Evolutionary conservation across 2,113 vertebrate species (phyloP), one percentile per base, ranked within the genome.

Genomic region (Cyanoramphus novaezelandiae): DNA sequence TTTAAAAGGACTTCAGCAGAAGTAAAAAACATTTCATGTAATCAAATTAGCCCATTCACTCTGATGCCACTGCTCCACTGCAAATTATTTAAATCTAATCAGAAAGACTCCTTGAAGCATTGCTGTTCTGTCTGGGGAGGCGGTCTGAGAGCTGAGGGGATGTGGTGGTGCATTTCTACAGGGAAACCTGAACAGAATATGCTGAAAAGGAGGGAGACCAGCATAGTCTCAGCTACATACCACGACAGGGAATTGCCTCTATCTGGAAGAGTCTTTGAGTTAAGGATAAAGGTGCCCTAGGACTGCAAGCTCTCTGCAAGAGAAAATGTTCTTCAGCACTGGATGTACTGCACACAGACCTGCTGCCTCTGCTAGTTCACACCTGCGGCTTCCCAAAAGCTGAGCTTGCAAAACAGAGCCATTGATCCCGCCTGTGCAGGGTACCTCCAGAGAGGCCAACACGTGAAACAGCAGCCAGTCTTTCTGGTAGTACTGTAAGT

Each of bases 211-310:
- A 46, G 31, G 13, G 19, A 41, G n/a, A 41, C 25, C 72, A 43
- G 23, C 6, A 1, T 2, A 6, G 15, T 31, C 63, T 63, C 7
- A 2, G 50, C 60, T 43, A 20, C 37, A 44, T 1, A 1, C 44
- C 33, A 0, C 2, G 50, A 37, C 28, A 62, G 14, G 60, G 49
- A 63, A 31, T 52, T 67, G 64, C 19, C 41, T 85, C n/a, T 43
- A 52, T 21, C 46, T 27, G 27, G 39, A 33, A 83, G 47, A 33
- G 41, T 27, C 55, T 82, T 55, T 47, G 37, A 68, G 28, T 28
- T 46, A 50, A 72, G 39, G 19, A 52, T 33, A 31, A 33, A 53
- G 50, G 46, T 57, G 25, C 44, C 44, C 33, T 43, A 47, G 35
- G 49, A 57, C 12, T 50, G 23, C 49, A 35, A 18, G 68, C 17